These are phyloP conservation scores for Dolichomitus sp. DNA, from an alignment of 2,888 invertebrate species.

Conservation along the genomic window DNA sequence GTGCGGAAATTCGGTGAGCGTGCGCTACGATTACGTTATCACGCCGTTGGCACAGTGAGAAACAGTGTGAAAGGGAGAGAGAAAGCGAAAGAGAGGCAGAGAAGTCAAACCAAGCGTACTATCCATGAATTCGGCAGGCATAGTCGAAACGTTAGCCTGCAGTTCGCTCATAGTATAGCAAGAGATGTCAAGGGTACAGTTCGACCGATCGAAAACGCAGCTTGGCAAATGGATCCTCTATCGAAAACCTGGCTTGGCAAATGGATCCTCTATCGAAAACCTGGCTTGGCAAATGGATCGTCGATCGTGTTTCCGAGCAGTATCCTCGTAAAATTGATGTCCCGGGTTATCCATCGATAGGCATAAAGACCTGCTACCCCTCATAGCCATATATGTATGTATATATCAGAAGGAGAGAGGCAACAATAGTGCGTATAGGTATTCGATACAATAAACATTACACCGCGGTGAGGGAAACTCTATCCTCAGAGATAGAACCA, in stretches of 20 bases:
- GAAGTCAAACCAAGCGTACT: not conserved
- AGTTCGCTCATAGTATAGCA: not conserved
- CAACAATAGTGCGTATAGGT: not conserved
- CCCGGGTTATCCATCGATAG: conserved; percentile 53
- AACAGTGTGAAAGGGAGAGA: not conserved
- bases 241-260: conserved; percentile 44
- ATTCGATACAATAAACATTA: conserved; percentile 47
- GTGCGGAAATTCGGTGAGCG: conserved; percentile 17
- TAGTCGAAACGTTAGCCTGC: conserved; percentile 13
- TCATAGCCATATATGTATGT: not conserved
- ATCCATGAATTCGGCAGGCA: conserved; percentile 19
- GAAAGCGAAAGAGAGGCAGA: not conserved
- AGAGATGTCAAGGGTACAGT: not conserved
- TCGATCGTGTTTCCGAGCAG: conserved; percentile 54
- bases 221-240: conserved; percentile 54
- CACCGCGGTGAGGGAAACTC: not conserved
- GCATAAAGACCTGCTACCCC: conserved; percentile 30
- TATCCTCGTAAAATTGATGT: conserved; percentile 61
- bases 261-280: conserved; percentile 41
- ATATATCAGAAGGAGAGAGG: not conserved
- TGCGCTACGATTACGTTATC: conserved; percentile 15
- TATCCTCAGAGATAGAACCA: not conserved
- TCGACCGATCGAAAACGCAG: conserved; percentile 6
- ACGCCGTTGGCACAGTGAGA: not conserved
- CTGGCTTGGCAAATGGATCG: conserved; percentile 54